Conservation (phyloP, 2,888 invertebrate genomes). For the Campoplex capitator region DNA sequence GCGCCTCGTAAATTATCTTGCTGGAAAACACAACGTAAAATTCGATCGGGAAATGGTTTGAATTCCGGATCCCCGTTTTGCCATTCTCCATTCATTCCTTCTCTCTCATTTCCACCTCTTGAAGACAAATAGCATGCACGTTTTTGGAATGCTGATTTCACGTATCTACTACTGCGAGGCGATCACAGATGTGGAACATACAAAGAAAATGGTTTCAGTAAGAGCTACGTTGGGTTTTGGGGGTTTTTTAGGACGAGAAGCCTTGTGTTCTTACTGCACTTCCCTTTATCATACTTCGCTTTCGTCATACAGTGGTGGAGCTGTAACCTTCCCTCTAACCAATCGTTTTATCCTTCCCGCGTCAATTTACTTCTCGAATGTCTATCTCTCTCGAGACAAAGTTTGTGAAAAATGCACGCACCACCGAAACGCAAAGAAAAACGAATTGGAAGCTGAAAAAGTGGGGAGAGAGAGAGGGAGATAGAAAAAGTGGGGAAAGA, state of each 20-base stretch:
- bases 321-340: slow-evolving; percentile 3
- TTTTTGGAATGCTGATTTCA: slow-evolving; percentile 82
- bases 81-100: slow-evolving; percentile 9
- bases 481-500: slow-evolving; percentile 5
- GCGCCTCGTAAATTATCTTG: slow-evolving; percentile 77
- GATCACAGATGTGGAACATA: slow-evolving; percentile 32
- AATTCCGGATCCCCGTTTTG: slow-evolving; percentile 75
- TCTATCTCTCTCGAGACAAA: slow-evolving; percentile 36
- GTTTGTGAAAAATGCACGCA: slow-evolving; percentile 40
- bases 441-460: slow-evolving; percentile 1
- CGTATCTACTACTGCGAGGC: slow-evolving; percentile 56
- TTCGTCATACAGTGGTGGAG: slow-evolving; percentile 27
- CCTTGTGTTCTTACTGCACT: slow-evolving; percentile 21
- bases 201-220: slow-evolving; percentile 20
- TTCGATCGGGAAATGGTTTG: slow-evolving; percentile 82
- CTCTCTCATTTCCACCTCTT: slow-evolving; percentile 4
- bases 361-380: slow-evolving; percentile 12
- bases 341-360: slow-evolving; percentile 3
- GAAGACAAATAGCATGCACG: slow-evolving; percentile 81
- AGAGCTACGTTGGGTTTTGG: slow-evolving; percentile 38
- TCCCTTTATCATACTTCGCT: slow-evolving; percentile 55
- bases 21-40: slow-evolving; percentile 78
- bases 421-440: slow-evolving; percentile 48
- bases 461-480: not conserved
- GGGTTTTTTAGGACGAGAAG: slow-evolving; percentile 12